These are phyloP conservation scores for Petrolisthes cinctipes DNA, from an alignment of 2,888 invertebrate genomes.

Conservation along the genomic window DNA sequence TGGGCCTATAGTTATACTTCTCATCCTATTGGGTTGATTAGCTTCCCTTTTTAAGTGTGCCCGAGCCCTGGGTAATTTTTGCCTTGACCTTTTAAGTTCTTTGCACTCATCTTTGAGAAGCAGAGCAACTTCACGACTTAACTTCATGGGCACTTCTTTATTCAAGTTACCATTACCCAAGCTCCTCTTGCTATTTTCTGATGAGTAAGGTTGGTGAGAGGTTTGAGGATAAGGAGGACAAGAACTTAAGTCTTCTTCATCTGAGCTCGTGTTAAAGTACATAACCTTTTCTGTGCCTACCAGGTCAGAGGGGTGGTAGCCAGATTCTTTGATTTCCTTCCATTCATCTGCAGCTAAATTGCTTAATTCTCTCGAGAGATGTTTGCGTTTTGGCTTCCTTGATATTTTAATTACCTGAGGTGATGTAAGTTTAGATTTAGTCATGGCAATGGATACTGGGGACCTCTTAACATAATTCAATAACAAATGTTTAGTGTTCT, in stretches of 20 bases:
- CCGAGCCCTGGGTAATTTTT: neutral
- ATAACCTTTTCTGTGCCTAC: slow-evolving; percentile 26
- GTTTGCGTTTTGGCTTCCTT: neutral
- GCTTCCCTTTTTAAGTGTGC: neutral
- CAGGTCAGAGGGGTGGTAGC: slow-evolving; percentile 49
- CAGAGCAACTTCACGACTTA: slow-evolving; percentile 37
- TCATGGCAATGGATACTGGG: neutral
- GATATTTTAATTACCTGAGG: neutral
- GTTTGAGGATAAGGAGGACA: neutral
- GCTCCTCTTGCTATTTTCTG: neutral
- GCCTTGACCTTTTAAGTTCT: slow-evolving; percentile 20
- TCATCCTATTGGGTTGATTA: neutral
- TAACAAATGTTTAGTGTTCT: neutral
- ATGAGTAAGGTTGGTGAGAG: neutral
- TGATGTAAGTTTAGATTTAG: neutral
- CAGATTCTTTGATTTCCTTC: slow-evolving; percentile 37
- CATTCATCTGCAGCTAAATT: slow-evolving; percentile 30
- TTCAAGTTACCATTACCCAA: neutral
- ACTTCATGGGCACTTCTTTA: slow-evolving; percentile 16
- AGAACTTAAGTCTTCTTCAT: slow-evolving; percentile 26
- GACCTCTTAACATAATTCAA: neutral
- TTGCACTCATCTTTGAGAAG: slow-evolving; percentile 52
- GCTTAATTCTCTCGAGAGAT: slow-evolving; percentile 3
- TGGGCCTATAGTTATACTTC: neutral
- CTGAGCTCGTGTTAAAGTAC: slow-evolving; percentile 21